Evolutionary conservation across 2,888 invertebrate genomes (phyloP), one percentile per base, ranked within the genome.

Genomic region (Erebia ligea): DNA sequence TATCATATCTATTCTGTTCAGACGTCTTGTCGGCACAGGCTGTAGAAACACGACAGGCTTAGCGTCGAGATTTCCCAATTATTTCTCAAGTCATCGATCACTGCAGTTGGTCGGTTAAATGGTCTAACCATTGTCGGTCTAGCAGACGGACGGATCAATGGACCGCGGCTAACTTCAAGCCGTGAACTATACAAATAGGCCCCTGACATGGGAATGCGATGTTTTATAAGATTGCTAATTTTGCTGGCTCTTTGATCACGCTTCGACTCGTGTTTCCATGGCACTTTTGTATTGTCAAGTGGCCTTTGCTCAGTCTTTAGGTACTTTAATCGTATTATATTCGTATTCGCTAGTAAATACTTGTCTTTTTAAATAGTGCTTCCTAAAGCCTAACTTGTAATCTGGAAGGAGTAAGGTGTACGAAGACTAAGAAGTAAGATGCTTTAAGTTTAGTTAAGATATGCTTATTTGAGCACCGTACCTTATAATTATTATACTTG

Each of bases 161-260:
- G 90, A 75, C 67, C 70, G 69, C 73, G 71, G 79, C 84, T 85
- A 88, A 89, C 89, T 87, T 89, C 86, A 73, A 87, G 89, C 89
- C 84, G 89, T 88, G 89, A 91, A 90, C 80, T 81, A 82, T 87
- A 89, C 91, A 90, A 91, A 91, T 90, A 79, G 86, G 71, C 75
- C 73, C 65, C 70, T 69, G 77, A 79, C 79, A 76, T 76, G 76
- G 79, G 81, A 78, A 80, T 80, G 76, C 76, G 74, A 75, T 73
- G 67, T 64, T 72, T 71, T 76, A 71, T 74, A 72, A 67, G 73
- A 74, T 75, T 70, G 63, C 75, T 76, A 75, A 75, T 74, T 74
- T 71, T 68, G 70, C 73, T 71, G 21, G 42, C 59, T 62, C 75
- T 76, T 75, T 75, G 73, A 75, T 76, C 73, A 71, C 19, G 40